Evolutionary conservation across 64 coral and sea anemone species (phyloP), one percentile per base, ranked within the genome.

Genomic region (Catalaphyllia jardinei): DNA sequence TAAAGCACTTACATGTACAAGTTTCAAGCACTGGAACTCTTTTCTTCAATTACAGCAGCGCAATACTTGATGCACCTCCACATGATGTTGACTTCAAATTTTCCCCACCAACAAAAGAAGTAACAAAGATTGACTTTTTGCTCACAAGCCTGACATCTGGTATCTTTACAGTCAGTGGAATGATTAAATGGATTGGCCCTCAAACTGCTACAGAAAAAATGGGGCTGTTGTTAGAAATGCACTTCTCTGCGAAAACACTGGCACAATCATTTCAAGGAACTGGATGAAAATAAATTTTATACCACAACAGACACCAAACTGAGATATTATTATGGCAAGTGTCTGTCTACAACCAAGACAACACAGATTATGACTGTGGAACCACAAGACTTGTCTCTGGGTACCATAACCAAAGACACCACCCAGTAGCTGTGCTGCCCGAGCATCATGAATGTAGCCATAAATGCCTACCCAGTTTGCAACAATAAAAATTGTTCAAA

Each of bases 401-500:
- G 9, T 76, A 59, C 17, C 19, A 16, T 29, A 55, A 42, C 52
- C 55, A 46, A 64, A 79, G 28, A 27, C 29, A 22, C 60, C 33
- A 31, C 33, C 35, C 87, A 88, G 3, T 60, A 28, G 52, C 67
- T 90, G 22, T 90, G 77, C 31, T 90, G 62, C 54, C 75, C 88
- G 77, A 71, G 61, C 27, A 62, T 92, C 11, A 30, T 92, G 29
- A 92, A 86, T 86, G 51, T 86, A 20, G 71, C 29, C 64, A 69
- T 92, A 24, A 92, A 89, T n/a, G 35, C 55, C 12, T 92, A 86
- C 62, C 90, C 73, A 28, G 82, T 67, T 39, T 92, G 90, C 50
- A 86, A 92, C 82, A 92, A 65, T 33, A 92, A 92, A 62, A 81
- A 85, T 67, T 92, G 81, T 52, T 35, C 24, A 52, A 86, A 86